These are phyloP conservation scores for Sphenodon punctatus DNA, from an alignment of 2,797 vertebrate species.

Conservation along the genomic window DNA sequence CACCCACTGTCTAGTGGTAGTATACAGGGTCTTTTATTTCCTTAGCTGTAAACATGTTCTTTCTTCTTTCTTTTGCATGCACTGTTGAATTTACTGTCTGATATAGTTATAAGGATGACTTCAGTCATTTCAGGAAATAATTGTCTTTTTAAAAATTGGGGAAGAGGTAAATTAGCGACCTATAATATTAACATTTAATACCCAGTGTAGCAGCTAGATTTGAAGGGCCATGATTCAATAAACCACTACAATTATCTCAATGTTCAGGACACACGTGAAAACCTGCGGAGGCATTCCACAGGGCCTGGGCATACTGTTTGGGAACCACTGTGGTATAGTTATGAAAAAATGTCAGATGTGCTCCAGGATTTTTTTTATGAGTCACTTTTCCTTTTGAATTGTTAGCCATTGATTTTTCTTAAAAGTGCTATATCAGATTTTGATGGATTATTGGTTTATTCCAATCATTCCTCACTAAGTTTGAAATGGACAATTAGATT, in stretches of 20 bases:
- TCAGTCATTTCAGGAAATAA: not conserved
- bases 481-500: not conserved
- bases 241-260: too few relatives aligned
- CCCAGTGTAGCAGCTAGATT: too few relatives aligned
- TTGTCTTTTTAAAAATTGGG: constrained; percentile 21
- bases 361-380: not conserved
- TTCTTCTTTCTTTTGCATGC: not conserved
- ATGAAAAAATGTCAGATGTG: not conserved
- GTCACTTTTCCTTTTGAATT: not conserved
- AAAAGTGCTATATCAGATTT: not conserved
- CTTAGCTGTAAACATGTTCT: not conserved
- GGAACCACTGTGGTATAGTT: too few relatives aligned
- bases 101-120: not conserved
- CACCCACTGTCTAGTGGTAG: not conserved
- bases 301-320: too few relatives aligned
- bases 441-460: not conserved
- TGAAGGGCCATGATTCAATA: too few relatives aligned
- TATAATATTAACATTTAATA: too few relatives aligned
- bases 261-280: too few relatives aligned
- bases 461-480: not conserved
- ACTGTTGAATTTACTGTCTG: not conserved
- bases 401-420: not conserved
- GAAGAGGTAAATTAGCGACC: not conserved
- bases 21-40: not conserved
- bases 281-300: too few relatives aligned